A percentile compares a stretch with the other conserved stretches of the same genome.
These are phyloP conservation scores for Phyllotis vaccarum DNA, from an alignment of 2,797 vertebrate species.

Conservation along the genomic window DNA sequence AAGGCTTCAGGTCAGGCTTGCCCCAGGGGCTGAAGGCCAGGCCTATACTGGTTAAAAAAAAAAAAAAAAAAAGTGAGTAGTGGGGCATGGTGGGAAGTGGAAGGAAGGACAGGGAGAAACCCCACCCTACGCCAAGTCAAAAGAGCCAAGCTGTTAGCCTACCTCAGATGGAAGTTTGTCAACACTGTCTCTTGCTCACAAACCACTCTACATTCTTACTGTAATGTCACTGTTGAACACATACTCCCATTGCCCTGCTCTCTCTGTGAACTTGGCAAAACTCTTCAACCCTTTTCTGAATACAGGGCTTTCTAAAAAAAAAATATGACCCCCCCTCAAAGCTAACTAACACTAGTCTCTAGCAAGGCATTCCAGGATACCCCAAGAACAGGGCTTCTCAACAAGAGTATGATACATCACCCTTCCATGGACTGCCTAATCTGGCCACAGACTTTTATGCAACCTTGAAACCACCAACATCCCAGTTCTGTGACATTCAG, in stretches of 20 bases:
- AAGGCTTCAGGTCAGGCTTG: constrained; percentile 79
- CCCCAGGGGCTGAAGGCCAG: constrained; percentile 61
- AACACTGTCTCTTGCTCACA: not conserved
- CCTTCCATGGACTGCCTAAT: not conserved
- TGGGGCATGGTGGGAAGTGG: no score
- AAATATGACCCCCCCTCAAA: not conserved
- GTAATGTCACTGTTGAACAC: not conserved
- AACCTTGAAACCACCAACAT: not conserved
- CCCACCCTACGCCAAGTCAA: not conserved
- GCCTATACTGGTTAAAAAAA: not conserved
- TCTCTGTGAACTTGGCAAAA: not conserved
- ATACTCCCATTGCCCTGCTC: not conserved
- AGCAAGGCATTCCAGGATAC: not conserved
- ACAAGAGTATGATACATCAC: not conserved
- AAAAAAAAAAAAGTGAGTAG: not conserved
- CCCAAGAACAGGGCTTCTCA: not conserved
- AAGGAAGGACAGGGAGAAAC: not conserved
- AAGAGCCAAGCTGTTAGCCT: not conserved
- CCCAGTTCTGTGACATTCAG: not conserved
- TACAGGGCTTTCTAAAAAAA: not conserved
- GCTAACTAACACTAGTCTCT: not conserved
- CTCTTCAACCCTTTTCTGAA: not conserved
- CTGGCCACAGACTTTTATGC: not conserved
- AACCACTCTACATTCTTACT: not conserved
- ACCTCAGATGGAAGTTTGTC: not conserved